phyloP scores from a whole-genome alignment of 2,888 invertebrate genomes.

The Ectemnius cavifrons region DNA sequence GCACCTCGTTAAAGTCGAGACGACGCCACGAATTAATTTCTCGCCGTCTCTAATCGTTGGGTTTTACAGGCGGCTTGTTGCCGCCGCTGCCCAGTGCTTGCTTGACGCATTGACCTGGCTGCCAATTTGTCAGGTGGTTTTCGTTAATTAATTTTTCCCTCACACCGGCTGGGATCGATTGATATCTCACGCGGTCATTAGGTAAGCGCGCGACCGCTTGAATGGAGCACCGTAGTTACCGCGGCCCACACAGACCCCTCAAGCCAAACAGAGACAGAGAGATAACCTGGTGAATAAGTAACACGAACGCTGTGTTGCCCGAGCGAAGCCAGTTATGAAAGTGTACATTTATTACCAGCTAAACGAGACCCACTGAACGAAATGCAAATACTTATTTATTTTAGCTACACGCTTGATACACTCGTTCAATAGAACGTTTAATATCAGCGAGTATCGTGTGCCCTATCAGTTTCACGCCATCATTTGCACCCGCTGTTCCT shows the following conservation, averaged over 20 bases:
- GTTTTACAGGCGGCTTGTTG: not conserved
- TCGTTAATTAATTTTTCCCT: slow-evolving; percentile 28
- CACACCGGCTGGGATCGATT: not conserved
- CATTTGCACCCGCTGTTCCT: slow-evolving; percentile 11
- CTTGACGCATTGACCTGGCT: not conserved
- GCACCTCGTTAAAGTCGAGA: slow-evolving; percentile 33
- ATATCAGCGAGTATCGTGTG: not conserved
- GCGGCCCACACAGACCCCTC: too few species aligned
- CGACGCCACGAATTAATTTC: slow-evolving; percentile 27
- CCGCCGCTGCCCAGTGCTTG: slow-evolving; percentile 5
- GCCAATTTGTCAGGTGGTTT: slow-evolving; percentile 12
- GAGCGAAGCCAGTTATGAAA: slow-evolving; percentile 43
- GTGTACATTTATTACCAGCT: slow-evolving; percentile 24
- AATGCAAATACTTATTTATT: not conserved
- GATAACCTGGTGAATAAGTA: too few species aligned
- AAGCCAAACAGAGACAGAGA: too few species aligned
- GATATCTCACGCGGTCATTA: slow-evolving; percentile 1
- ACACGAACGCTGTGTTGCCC: not conserved
- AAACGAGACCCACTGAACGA: slow-evolving; percentile 14
- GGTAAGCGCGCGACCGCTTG: not conserved
- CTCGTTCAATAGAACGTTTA: not conserved
- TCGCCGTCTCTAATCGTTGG: slow-evolving; percentile 18
- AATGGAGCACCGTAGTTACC: too few species aligned
- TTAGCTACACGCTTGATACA: not conserved
- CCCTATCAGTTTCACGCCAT: slow-evolving; percentile 19